Evolutionary conservation across 1,140 invertebrate species (phyloP).

Genomic region (Scaptomyza montana): DNA sequence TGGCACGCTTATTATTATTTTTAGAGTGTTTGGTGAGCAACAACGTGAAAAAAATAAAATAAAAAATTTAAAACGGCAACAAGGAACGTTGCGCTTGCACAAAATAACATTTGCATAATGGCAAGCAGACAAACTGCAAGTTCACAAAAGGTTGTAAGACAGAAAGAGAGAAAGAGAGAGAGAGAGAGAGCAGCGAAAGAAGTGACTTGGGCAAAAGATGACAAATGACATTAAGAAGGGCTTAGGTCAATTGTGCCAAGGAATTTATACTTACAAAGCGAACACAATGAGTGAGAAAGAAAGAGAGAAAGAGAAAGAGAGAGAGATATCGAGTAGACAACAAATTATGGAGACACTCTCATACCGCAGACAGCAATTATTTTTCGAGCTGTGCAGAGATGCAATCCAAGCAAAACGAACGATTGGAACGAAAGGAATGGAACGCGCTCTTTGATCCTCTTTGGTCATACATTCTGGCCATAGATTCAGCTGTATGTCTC

Average conservation of each 20-base stretch:
- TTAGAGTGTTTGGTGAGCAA: neutral
- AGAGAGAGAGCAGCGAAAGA: neutral
- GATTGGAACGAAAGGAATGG: no score
- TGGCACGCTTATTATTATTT: no score
- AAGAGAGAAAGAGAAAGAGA: neutral
- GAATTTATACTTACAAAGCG: conserved; percentile 63
- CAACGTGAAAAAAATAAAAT: neutral
- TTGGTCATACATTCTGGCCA: conserved; percentile 66
- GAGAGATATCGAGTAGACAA: neutral
- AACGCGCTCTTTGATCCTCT: conserved; percentile 71
- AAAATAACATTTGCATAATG: conserved; percentile 79
- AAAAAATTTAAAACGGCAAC: neutral
- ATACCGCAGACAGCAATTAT: conserved; percentile 61
- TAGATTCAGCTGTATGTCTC: conserved; percentile 53
- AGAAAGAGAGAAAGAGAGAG: neutral
- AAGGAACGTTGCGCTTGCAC: conserved; percentile 45
- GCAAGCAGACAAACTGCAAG: conserved; percentile 64
- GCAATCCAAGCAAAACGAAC: no score
- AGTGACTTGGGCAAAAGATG: conserved; percentile 57
- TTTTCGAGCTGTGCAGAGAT: conserved; percentile 39
- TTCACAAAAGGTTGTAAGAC: conserved; percentile 10
- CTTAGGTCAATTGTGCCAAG: conserved; percentile 60
- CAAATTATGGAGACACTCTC: conserved; percentile 37
- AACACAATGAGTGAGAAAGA: neutral
- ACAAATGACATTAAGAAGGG: conserved; percentile 79